Base-by-base conservation (phyloP, 2,113 vertebrate genomes). In the Etia nguti region DNA sequence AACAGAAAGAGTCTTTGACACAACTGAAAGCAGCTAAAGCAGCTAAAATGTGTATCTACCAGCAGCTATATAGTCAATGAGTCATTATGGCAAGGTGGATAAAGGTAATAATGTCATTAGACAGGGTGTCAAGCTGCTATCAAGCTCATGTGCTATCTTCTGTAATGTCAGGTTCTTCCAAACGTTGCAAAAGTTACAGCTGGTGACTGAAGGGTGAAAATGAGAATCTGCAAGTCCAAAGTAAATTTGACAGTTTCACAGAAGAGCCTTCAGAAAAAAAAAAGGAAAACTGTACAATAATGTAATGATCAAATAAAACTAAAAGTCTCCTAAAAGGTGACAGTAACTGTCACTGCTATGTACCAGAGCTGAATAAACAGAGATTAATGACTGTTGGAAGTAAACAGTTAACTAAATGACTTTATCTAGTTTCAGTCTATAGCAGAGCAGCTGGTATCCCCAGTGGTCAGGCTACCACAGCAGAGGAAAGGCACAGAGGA, bases 401-500 rank as follows among this genome's bases (percentile, higher is more conserved):
- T 56, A 59, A 87, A 60, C 11, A 68, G 20, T 81, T 24, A 52
- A 65, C 56, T 80, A 36, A 87, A 70, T 82, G 26, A 85, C 22
- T 89, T 81, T 9, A 86, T 90, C 50, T 83, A 88, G 88, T 82
- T 86, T 52, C 38, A 85, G 31, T 83, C 34, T 65, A 36, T 34
- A 11, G 77, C 10, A 57, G 52, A 85, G 80, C 70, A 57, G 55
- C 6, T 5, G 34, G 46, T 75, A 24, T 90, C 56, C 81, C 79
- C 60, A 52, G 57, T 1, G 13, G 84, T 43, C 56, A 16, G 73
- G 48, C 46, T 68, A 79, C 75, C 62, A 68, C 60, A 77, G 80
- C 41, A 48, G 56, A 87, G 59, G 56, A 86, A 84, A 83, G 83
- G 81, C 79, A 84, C 75, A 68, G 73, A 82, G 82, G 87, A 93